Evolutionary conservation across 2,113 vertebrate genomes (phyloP), one percentile per base, ranked within the genome.

Genomic region (Capricornis sumatraensis): DNA sequence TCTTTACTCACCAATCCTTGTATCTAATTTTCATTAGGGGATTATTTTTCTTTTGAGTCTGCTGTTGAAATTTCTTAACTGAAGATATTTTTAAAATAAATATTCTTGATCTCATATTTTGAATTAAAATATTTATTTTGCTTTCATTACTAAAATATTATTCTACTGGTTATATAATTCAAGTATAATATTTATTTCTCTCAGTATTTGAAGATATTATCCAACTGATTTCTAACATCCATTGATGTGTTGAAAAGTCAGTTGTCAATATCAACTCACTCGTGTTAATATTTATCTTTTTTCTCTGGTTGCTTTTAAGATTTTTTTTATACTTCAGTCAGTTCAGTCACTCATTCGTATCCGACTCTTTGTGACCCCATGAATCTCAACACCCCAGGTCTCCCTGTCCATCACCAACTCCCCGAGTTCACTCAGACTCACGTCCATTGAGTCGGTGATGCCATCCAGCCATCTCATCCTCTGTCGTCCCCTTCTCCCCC

Each of bases 121-220:
- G 11, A 94, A 83, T 97, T 83, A 57, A 92, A 67, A 58, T 23
- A 45, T 7, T 82, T 62, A 76, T 2, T 57, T 36, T 91, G 53
- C 21, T 57, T 81, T 94, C 40, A 57, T 45, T 40, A 13, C 21
- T 58, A 28, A 71, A 19, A 76, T 47, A 36, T 16, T 82, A 21
- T 40, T 86, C 76, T n/a, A 87, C 11, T 45, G 7, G 25, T 1
- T 86, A 3, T 13, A 47, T 30, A 67, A 36, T 27, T 47, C 28
- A 53, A 57, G 28, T 30, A 93, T 50, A 50, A 74, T 30, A 47
- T 47, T n/a, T 64, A 60, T 36, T 96, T 91, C 6, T 84, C 52
- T 21, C 27, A 52, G 1, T 16, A 25, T 78, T 74, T 71, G 17
- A 81, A 94, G 33, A 36, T 28, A 52, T 76, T 92, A 81, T 30